These are phyloP conservation scores for Raja brachyura DNA, from an alignment of 2,113 vertebrate genomes.

Conservation along the genomic window DNA sequence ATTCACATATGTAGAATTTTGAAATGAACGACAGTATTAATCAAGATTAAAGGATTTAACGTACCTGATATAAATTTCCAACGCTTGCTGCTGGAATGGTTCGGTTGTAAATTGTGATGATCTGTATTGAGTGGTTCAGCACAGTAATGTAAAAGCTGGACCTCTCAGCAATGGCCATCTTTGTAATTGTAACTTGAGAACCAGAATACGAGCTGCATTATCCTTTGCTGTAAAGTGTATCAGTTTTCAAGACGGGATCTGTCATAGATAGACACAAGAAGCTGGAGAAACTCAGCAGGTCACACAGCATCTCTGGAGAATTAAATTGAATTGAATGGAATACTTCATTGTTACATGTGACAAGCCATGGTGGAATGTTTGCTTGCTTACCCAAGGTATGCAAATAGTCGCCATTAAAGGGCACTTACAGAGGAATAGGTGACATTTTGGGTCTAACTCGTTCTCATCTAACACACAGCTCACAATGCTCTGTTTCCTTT, in stretches of 20 bases:
- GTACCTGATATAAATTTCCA: not conserved
- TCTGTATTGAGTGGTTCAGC: not conserved
- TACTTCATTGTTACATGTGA: too few relatives aligned
- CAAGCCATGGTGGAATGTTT: too few relatives aligned
- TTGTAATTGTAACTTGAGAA: not conserved
- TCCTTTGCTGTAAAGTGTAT: not conserved
- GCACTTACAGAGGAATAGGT: too few relatives aligned
- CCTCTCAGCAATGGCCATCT: not conserved
- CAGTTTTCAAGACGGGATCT: not conserved
- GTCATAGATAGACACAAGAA: too few relatives aligned
- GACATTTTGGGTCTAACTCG: too few relatives aligned
- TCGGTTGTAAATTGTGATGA: not conserved
- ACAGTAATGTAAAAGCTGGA: not conserved
- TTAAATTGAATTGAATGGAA: too few relatives aligned
- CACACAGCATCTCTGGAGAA: too few relatives aligned
- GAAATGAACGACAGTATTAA: not conserved
- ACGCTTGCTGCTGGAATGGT: not conserved
- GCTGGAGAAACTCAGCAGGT: too few relatives aligned
- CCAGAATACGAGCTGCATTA: not conserved
- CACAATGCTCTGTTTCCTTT: too few relatives aligned
- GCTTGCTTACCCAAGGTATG: too few relatives aligned
- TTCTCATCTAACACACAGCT: too few relatives aligned
- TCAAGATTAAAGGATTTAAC: slow-evolving; percentile 22
- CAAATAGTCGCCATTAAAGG: too few relatives aligned
- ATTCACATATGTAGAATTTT: not conserved